Evolutionary conservation across 2,797 vertebrate genomes (phyloP), one percentile per base, ranked within the genome.

Genomic region (Typhlichthys subterraneus): DNA sequence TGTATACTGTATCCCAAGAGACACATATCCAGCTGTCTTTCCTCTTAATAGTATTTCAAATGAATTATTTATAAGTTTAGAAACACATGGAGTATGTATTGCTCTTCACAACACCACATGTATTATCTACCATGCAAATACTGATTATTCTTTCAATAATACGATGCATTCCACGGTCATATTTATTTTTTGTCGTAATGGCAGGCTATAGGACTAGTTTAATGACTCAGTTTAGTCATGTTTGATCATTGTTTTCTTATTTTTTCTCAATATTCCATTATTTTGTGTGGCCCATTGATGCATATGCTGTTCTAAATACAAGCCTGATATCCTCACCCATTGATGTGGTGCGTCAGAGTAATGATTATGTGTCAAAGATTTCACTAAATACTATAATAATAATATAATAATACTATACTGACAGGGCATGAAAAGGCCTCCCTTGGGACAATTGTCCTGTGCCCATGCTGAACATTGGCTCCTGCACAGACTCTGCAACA

Each of bases 331-430:
- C 83, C 82, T 86, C 76, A 84, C 65, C 67, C 79, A 90, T 80
- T 89, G 89, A 89, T 81, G 83, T 23, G 82, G 77, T 79, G 83
- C 83, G 77, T 75, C 75, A 85, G 80, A 70, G 67, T 91, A 93
- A 91, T 85, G 91, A 93, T 92, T 91, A 89, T 91, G 83, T 91
- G 92, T 83, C 92, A 92, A 69, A 66, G 78, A 79, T 76, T 67
- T 77, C 86, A 84, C 82, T 86, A 85, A 90, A 90, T 78, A 86
- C 82, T 89, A 92, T 90, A 17, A 17, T 17, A 17, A 17, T 17
- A 17, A 17, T 17, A 17, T 17, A 17, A 17, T 17, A 17, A 17
- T 17, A 17, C 17, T 17, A 17, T 17, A 17, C 82, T 91, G 90
- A 92, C 87, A 83, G 78, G 76, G 80, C 73, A 76, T 83, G 82